phyloP scores from a whole-genome alignment of 1,140 invertebrate genomes.

The Nymphalis io region DNA sequence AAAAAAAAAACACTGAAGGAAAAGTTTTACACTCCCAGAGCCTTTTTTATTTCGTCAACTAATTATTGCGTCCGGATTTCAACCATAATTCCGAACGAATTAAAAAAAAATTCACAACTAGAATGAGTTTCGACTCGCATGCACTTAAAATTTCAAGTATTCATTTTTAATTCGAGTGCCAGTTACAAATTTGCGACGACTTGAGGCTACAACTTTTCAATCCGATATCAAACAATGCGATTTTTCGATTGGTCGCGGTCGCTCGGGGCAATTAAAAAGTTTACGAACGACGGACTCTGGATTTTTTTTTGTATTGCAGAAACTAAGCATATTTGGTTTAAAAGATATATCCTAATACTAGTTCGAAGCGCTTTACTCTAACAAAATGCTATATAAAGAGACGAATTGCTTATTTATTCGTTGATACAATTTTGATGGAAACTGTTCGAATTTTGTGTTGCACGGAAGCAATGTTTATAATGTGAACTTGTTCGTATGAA shows the following conservation, averaged over 20 bases:
- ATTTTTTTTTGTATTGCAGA: slow-evolving; percentile 23
- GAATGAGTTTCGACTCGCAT: slow-evolving; percentile 41
- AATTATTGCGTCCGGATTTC: slow-evolving; percentile 30
- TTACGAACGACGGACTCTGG: slow-evolving; percentile 43
- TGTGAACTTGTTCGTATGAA: too few species aligned
- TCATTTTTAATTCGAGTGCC: slow-evolving; percentile 51
- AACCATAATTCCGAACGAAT: slow-evolving; percentile 20
- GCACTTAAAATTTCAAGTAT: slow-evolving; percentile 50
- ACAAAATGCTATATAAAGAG: too few species aligned
- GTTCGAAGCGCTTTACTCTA: not conserved
- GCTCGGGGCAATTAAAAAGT: slow-evolving; percentile 64
- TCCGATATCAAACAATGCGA: slow-evolving; percentile 57
- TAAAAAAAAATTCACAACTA: slow-evolving; percentile 25
- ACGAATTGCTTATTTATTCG: too few species aligned
- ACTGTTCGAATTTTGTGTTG: too few species aligned
- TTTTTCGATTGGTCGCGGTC: slow-evolving; percentile 59
- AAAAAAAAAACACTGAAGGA: slow-evolving; percentile 4
- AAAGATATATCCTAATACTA: slow-evolving; percentile 3
- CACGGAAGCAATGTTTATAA: too few species aligned
- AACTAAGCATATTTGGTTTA: slow-evolving; percentile 28
- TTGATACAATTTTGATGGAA: too few species aligned
- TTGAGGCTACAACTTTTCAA: slow-evolving; percentile 54
- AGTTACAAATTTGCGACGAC: slow-evolving; percentile 49
- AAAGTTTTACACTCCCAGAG: slow-evolving; percentile 13
- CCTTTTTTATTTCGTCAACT: slow-evolving; percentile 28